Evolutionary conservation across 2,113 vertebrate genomes (phyloP), one percentile per base, ranked within the genome.

Genomic region (Syngnathus floridae): DNA sequence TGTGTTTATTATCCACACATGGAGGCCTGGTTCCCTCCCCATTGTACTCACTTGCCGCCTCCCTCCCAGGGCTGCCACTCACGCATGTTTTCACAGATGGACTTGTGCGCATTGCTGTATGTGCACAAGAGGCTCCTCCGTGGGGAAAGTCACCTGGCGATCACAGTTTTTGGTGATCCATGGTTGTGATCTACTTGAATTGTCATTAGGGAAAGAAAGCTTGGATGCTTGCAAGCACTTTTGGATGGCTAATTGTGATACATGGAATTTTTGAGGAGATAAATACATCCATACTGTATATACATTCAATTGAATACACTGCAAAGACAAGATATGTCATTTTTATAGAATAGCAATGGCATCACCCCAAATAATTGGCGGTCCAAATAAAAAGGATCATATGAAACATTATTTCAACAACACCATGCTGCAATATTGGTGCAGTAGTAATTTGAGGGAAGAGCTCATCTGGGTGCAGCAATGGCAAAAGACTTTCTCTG

Each of bases 81-180:
- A 82, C 17, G 12, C 61, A 69, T 90, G 86, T 92, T 90, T 88
- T 75, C 84, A 90, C 88, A 89, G 89, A 89, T 90, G 89, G 79
- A 62, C 81, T 78, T 86, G 86, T 80, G 26, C 79, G 79, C 67
- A 40, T 62, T 74, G 64, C 64, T 73, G 63, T 60, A 69, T 63
- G 76, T 65, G 62, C 63, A 68, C 66, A 68, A 72, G 82, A 62
- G 77, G 70, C 74, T 85, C 62, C 55, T 77, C 81, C 64, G 22
- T 69, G 69, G 57, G 62, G 69, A 75, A 74, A 76, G 79, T 81
- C 79, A 80, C 73, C 70, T 58, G 31, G 59, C 45, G 69, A 79
- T 88, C 74, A 79, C 82, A 60, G 70, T 83, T 76, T 78, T 69
- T 68, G 74, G 81, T 61, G 73, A 87, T 88, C 76, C 72, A 78